Evolutionary conservation across 1,140 invertebrate genomes (phyloP), one percentile per base, ranked within the genome.

Genomic region (Drosophila melanica): DNA sequence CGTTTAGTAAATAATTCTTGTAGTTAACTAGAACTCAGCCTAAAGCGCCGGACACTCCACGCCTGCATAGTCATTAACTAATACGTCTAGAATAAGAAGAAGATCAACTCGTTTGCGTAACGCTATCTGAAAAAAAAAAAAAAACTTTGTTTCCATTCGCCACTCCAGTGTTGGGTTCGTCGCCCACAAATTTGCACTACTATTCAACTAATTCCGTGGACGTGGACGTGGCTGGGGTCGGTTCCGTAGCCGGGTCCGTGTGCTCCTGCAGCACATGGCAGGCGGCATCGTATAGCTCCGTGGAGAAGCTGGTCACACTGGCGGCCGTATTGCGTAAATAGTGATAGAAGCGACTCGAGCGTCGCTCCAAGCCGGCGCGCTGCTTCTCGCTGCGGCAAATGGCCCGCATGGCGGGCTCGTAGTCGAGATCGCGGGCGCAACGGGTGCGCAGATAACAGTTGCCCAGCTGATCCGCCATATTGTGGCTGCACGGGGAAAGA

Each of bases 311-410:
- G 18, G 73, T 75, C 50, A 77, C 53, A 45, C 55, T 84, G 11
- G 70, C 81, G 2, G 35, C 59, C 12, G 66, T 51, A 68, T 90
- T 91, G 41, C 91, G 77, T 5, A 95, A 90, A 90, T 95, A 95
- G 82, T 95, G 93, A 92, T 93, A 94, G 86, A 94, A 95, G 45
- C 94, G 91, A 57, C 86, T 84, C 6, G 90, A 90, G 7, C 82
- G 91, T 92, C 95, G 77, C 93, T 94, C 86, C 93, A 92, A 86
- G 92, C 94, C 18, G 5, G 93, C 92, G 73, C 94, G 93, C 11
- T 79, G 74, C 68, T 92, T 93, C 77, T 95, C 94, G 35, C 93
- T 90, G 51, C 94, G 92, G 60, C 93, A 94, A 42, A 95, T 94
- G 41, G 90, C 86, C 18, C 94, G 92, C 64, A 94, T 92, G 1